Evolutionary conservation across 2,113 vertebrate species (phyloP).

Genomic region (Mugil cephalus): DNA sequence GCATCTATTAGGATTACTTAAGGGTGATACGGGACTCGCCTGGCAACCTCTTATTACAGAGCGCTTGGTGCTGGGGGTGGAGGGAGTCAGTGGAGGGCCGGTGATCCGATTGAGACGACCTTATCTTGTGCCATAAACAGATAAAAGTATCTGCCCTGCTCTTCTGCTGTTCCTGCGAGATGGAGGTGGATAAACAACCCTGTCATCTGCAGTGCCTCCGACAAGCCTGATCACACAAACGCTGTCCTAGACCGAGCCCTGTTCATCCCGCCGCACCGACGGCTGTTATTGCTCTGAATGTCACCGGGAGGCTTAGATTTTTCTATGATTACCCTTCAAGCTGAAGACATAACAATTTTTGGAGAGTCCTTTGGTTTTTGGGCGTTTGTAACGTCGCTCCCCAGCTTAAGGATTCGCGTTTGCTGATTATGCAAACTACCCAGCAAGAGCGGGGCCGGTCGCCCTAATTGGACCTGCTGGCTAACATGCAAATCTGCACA

Average conservation of each 20-base stretch:
- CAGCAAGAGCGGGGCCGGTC: conserved; percentile 36
- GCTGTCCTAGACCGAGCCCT: conserved; percentile 37
- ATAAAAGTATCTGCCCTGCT: conserved; percentile 85
- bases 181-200: conserved; percentile 82
- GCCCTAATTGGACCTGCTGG: conserved; percentile 57
- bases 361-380: conserved; percentile 59
- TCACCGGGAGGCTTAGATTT: conserved; percentile 68
- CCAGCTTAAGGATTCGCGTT: conserved; percentile 53
- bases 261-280: conserved; percentile 48
- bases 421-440: conserved; percentile 63
- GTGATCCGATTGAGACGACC: conserved; percentile 85
- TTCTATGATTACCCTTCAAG: conserved; percentile 62
- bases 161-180: conserved; percentile 78
- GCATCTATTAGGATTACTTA: conserved; percentile 88
- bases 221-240: conserved; percentile 67
- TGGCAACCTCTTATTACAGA: conserved; percentile 87
- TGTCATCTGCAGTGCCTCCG: conserved; percentile 77
- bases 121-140: conserved; percentile 89
- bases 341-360: conserved; percentile 73
- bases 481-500: conserved; percentile 60
- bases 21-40: conserved; percentile 88
- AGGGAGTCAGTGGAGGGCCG: conserved; percentile 82
- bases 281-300: conserved; percentile 44
- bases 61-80: conserved; percentile 44
- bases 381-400: conserved; percentile 54